phyloP scores from a whole-genome alignment of 1,140 invertebrate genomes.

The Saxidomus purpurata region DNA sequence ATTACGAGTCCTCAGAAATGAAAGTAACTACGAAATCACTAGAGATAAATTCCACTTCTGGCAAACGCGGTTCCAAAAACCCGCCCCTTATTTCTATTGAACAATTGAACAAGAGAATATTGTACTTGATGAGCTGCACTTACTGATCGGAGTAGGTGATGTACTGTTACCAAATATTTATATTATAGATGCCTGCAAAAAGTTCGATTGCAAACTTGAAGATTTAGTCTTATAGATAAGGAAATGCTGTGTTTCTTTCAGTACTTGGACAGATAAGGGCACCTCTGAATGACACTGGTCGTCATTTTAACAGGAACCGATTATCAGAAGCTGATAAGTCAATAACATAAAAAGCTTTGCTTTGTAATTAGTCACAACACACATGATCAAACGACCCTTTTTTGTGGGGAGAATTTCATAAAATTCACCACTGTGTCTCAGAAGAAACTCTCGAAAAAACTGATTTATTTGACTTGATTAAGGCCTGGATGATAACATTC shows the following conservation, averaged over 20 bases:
- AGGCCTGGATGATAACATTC: constrained; percentile 13
- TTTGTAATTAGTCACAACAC: too few species aligned
- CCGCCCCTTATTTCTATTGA: constrained; percentile 20
- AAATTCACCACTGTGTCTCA: too few species aligned
- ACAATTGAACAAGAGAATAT: background rate
- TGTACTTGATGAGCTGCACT: constrained; percentile 19
- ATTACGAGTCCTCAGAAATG: constrained; percentile 16
- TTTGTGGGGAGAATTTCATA: too few species aligned
- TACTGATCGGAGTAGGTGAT: constrained; percentile 14
- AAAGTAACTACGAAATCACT: background rate
- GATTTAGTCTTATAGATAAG: background rate
- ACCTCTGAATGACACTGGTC: background rate
- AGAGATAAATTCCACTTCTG: background rate
- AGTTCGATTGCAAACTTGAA: constrained; percentile 1
- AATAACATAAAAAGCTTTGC: background rate
- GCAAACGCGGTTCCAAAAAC: background rate
- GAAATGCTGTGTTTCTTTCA: background rate
- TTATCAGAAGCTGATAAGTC: background rate
- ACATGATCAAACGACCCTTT: too few species aligned
- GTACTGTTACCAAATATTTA: constrained; percentile 9
- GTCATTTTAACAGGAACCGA: background rate
- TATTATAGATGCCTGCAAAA: constrained; percentile 26
- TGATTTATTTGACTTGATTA: background rate
- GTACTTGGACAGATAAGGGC: background rate
- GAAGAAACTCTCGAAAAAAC: background rate